phyloP scores from a whole-genome alignment of 1,140 invertebrate species.

The Prorops nasuta region DNA sequence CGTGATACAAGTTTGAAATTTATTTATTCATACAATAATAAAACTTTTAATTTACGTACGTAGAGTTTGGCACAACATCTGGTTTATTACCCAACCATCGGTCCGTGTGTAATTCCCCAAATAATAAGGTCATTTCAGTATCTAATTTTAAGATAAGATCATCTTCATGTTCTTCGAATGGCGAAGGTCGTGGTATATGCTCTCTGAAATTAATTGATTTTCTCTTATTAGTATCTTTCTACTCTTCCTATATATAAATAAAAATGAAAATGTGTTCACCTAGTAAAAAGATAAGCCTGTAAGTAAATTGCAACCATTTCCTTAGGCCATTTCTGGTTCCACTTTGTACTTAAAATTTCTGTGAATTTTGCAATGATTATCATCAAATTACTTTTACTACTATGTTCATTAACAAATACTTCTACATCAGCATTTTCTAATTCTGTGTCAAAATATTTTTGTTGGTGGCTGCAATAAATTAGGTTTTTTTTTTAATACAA shows the following conservation, averaged over 20 bases:
- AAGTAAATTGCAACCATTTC: conserved; percentile 62
- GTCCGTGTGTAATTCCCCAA: conserved; percentile 64
- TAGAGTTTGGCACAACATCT: conserved; percentile 43
- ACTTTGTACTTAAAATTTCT: conserved; percentile 60
- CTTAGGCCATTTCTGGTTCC: conserved; percentile 65
- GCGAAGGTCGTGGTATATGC: conserved; percentile 55
- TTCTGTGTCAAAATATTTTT: conserved; percentile 66
- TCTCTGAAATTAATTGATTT: conserved; percentile 25
- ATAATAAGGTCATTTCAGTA: conserved; percentile 62
- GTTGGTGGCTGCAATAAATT: conserved; percentile 16
- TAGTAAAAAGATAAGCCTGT: conserved; percentile 59
- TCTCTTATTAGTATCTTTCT: no score
- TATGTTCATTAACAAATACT: conserved; percentile 62
- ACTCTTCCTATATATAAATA: no score
- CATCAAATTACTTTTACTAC: conserved; percentile 60
- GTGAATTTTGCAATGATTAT: conserved; percentile 64
- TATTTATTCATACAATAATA: neutral
- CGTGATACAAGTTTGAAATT: neutral
- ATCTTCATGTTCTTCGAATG: conserved; percentile 51
- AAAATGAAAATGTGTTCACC: conserved; percentile 36
- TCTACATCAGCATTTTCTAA: conserved; percentile 65
- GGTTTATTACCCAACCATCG: conserved; percentile 59
- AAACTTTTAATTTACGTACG: conserved; percentile 19
- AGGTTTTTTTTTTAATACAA: neutral
- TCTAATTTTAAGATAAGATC: conserved; percentile 59